Conservation (phyloP, 2,888 invertebrate species). For the Sinhomidia bicolor region DNA sequence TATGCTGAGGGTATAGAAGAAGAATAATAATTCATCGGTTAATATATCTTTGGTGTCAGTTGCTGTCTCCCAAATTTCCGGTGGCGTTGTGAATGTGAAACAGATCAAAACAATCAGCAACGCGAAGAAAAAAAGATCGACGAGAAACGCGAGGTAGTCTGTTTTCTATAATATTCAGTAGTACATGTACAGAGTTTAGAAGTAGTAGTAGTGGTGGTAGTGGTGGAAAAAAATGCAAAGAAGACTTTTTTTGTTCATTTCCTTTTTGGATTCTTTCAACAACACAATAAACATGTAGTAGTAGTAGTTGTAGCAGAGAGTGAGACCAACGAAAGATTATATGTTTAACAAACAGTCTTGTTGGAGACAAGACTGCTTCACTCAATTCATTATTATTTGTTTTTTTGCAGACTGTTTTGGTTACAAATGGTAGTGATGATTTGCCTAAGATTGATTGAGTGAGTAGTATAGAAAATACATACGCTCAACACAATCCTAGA, state of each 20-base stretch:
- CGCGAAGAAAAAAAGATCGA: constrained; percentile 19
- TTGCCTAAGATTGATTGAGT: constrained; percentile 51
- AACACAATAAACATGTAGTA: constrained; percentile 9
- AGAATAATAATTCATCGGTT: constrained; percentile 47
- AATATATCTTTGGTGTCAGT: constrained; percentile 60
- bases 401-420: constrained; percentile 41
- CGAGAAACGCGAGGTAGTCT: constrained; percentile 31
- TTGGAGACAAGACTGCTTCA: constrained; percentile 54
- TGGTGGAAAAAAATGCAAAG: constrained; percentile 21
- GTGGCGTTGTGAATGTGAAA: constrained; percentile 58
- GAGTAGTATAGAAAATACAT: background rate
- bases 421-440: constrained; percentile 49
- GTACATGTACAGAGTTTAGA: no score
- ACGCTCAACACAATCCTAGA: constrained; percentile 27
- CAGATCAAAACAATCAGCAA: constrained; percentile 55
- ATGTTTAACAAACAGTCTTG: constrained; percentile 41
- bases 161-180: background rate
- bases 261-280: constrained; percentile 25
- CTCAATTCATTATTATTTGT: constrained; percentile 41
- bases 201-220: no score
- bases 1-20: constrained; percentile 32
- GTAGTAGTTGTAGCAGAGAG: no score
- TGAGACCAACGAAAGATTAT: constrained; percentile 23
- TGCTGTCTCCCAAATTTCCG: constrained; percentile 66
- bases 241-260: constrained; percentile 47